Evolutionary conservation across 2,888 invertebrate genomes (phyloP).

Genomic region (Onchidella celtica): DNA sequence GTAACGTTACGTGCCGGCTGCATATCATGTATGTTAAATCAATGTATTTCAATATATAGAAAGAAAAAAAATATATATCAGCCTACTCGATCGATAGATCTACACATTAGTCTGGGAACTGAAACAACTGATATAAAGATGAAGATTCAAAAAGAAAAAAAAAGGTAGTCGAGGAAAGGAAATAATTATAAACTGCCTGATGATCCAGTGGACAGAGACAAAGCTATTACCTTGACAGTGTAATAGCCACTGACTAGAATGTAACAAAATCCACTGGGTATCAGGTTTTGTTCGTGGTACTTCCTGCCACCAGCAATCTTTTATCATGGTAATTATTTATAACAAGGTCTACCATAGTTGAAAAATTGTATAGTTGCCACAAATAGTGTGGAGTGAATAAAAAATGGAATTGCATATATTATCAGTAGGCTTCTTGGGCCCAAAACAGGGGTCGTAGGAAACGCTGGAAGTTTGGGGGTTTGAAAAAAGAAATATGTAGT

Average conservation of each 20-base stretch:
- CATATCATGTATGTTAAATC: background rate
- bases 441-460: slow-evolving; percentile 37
- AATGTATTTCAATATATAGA: background rate
- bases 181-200: background rate
- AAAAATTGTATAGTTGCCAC: slow-evolving; percentile 50
- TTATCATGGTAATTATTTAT: slow-evolving; percentile 1
- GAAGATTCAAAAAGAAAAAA: background rate
- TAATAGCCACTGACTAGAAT: slow-evolving; percentile 33
- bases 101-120: slow-evolving; percentile 3
- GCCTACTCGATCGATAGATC: background rate
- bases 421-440: slow-evolving; percentile 42
- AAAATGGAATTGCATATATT: slow-evolving; percentile 57
- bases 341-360: slow-evolving; percentile 27
- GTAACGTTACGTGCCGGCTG: background rate
- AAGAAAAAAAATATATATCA: background rate
- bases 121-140: background rate
- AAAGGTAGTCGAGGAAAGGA: background rate
- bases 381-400: slow-evolving; percentile 51
- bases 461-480: slow-evolving; percentile 29
- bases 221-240: slow-evolving; percentile 14
- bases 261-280: slow-evolving; percentile 9
- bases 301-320: slow-evolving; percentile 12
- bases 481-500: slow-evolving; percentile 31
- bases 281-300: background rate
- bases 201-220: slow-evolving; percentile 7